phyloP scores from a whole-genome alignment of 1,140 invertebrate species.

The Micrasema minimum region DNA sequence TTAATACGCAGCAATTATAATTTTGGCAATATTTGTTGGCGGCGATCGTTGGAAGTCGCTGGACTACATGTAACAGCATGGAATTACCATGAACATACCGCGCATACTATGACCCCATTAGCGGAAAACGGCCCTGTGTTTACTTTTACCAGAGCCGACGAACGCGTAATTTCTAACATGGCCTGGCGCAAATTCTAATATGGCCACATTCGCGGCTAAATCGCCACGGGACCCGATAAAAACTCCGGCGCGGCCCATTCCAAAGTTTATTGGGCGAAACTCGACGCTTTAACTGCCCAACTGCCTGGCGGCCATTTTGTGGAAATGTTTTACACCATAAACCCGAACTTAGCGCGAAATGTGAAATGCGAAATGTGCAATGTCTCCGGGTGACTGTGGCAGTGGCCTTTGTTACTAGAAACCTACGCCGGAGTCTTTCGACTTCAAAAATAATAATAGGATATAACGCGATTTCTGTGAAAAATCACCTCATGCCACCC shows the following conservation, averaged over 20 bases:
- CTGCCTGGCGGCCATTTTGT: constrained; percentile 24
- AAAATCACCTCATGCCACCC: no score
- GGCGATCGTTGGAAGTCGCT: no score
- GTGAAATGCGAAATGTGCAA: background rate
- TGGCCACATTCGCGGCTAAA: constrained; percentile 27
- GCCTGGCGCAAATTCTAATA: constrained; percentile 16
- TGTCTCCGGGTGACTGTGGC: background rate
- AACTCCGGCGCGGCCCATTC: constrained; percentile 27
- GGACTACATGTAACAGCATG: no score
- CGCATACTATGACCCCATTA: background rate
- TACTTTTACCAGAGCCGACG: background rate
- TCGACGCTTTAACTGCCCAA: constrained; percentile 10
- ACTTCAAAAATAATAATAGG: no score
- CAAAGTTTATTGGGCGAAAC: constrained; percentile 38
- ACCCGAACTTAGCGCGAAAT: background rate
- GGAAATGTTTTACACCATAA: constrained; percentile 19
- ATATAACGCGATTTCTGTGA: no score
- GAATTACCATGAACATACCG: background rate
- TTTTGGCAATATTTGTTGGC: no score
- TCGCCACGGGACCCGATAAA: constrained; percentile 18
- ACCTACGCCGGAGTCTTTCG: no score
- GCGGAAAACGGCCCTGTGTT: background rate
- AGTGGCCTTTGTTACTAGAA: no score
- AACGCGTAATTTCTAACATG: constrained; percentile 24
- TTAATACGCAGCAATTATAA: no score